phyloP scores from a whole-genome alignment of 2,888 invertebrate genomes.

The Auanema sp. region DNA sequence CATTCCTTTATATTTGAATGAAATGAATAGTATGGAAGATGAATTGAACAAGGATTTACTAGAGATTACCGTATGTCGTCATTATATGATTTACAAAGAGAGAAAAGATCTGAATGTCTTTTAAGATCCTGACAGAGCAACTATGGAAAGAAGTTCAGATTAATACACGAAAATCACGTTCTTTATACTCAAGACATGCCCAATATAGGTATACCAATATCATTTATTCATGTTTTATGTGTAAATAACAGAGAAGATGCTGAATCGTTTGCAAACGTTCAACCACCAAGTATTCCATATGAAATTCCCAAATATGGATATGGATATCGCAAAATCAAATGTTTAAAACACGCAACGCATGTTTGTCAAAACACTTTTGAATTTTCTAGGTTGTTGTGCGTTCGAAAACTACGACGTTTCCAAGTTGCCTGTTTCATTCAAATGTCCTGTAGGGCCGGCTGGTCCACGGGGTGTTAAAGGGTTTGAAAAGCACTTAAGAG shows the following conservation, averaged over 20 bases:
- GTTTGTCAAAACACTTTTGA: neutral
- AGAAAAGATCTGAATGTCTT: constrained; percentile 16
- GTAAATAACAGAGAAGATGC: too few relatives aligned
- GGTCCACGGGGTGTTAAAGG: constrained; percentile 11
- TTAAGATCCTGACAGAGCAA: too few relatives aligned
- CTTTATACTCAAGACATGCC: too few relatives aligned
- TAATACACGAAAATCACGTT: constrained; percentile 16
- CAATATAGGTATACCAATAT: too few relatives aligned
- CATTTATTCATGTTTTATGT: too few relatives aligned
- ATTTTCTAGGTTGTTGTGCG: constrained; percentile 19
- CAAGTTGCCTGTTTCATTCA: constrained; percentile 17
- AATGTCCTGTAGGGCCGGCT: constrained; percentile 12
- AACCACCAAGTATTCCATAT: constrained; percentile 5
- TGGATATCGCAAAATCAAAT: constrained; percentile 19
- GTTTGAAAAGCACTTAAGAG: neutral
- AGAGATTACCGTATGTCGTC: constrained; percentile 4
- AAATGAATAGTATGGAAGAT: constrained; percentile 18
- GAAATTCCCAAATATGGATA: constrained; percentile 15
- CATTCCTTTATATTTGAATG: constrained; percentile 10
- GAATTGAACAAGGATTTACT: constrained; percentile 21
- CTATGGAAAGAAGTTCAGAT: constrained; percentile 17
- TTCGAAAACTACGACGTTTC: constrained; percentile 5
- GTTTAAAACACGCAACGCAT: constrained; percentile 5
- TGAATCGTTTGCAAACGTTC: too few relatives aligned
- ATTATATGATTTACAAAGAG: constrained; percentile 2